Base-by-base conservation (phyloP, 2,113 vertebrate genomes). In the Tichodroma muraria region DNA sequence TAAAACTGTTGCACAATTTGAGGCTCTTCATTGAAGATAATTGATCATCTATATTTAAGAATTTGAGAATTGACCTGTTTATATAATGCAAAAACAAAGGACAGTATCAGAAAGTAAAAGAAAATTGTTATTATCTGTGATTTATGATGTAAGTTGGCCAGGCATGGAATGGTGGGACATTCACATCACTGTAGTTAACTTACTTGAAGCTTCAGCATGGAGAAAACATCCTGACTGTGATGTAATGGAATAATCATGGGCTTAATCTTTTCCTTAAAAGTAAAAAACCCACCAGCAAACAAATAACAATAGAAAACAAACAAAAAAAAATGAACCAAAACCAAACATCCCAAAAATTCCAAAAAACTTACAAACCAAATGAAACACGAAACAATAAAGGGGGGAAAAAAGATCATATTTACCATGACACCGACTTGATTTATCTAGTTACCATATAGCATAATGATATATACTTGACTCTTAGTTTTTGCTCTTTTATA, bases 111-210 rank as follows among this genome's bases (percentile, higher is more conserved):
- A 27, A n/a, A 83, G 16, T 31, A 89, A n/a, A 15, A 42, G 4
- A 78, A 72, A 66, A 3, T 11, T 49, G 1, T 57, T 81, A 15
- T 54, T 79, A 22, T 22, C 30, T 75, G 9, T 21, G 17, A 50
- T 27, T 53, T 73, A 17, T 68, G n/a, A 65, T n/a, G 19, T 37
- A 52, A 65, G 3, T 54, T 79, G 44, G 1, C 18, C 8, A 81
- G 4, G 53, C 0, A 0, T n/a, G n/a, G 40, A 76, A 69, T 10
- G 18, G 4, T 59, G 20, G 22, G 18, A 75, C 35, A 14, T 30
- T 3, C 6, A 53, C 9, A 37, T 54, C 11, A 15, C 10, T 65
- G 31, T 49, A 56, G 4, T 27, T 88, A 60, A 69, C 10, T 49
- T 76, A 24, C 33, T 37, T 11, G 7, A 50, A 84, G 6, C 4